Evolutionary conservation across 1,140 invertebrate species (phyloP), one percentile per base, ranked within the genome.

Genomic region (Chrysomallon squamiferum): DNA sequence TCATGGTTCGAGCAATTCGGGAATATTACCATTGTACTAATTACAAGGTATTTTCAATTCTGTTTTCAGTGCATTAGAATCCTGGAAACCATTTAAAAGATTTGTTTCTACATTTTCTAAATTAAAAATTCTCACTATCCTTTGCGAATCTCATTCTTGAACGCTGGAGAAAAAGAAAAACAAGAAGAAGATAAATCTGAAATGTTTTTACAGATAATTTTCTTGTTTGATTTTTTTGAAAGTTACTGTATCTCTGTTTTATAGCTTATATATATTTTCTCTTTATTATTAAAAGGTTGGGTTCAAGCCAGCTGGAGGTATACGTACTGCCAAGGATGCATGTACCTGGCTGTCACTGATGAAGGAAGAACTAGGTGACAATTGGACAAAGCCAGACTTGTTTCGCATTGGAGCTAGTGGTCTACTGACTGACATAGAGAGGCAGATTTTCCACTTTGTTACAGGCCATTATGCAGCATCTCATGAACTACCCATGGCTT

Each of bases 301-400:
- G 2, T 90, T 99, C 35, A 99, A 99, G 86, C 95, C 97, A 65
- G 97, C 97, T 50, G 97, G 97, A 54, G 97, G 97, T 27, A 94
- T 99, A 58, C 89, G 91, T 71, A 94, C 92, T n/a, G 89, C 91
- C 0, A 88, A 90, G 65, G 94, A 99, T 86, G 93, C 94, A 0
- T 86, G 97, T 35, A 87, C 90, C 30, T 99, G 95, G 95, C 85
- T 97, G 62, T 88, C 91, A 15, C 85, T 99, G 20, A 89, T 98
- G 22, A 91, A 95, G 80, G 89, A 91, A 79, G 90, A 95, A 72
- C 87, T 99, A 4, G 97, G 96, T 13, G 86, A 90, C 67, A 90
- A 93, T 38, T 99, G 96, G 96, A 81, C 97, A 1, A 89, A 89
- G 41, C 91, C 92, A 1, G 74, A 91, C 62, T 84, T 96, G 2